Percentiles rank a stretch among this genome's conserved stretches.
These are phyloP conservation scores for Platalea minor DNA, from an alignment of 2,797 vertebrate species.

Conservation along the genomic window DNA sequence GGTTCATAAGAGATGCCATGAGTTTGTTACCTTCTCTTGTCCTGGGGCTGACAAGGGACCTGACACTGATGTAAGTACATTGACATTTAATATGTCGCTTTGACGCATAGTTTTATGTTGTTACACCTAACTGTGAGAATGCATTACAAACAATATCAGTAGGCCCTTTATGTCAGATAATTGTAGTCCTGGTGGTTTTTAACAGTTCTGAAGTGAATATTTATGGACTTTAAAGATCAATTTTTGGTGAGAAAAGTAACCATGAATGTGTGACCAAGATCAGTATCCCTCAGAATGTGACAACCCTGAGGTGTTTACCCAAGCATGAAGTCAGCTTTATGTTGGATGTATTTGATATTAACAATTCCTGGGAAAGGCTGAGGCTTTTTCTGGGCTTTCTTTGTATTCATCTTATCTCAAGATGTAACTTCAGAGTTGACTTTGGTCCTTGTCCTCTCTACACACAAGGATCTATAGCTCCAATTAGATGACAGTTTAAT, in stretches of 20 bases:
- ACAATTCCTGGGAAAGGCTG: neutral
- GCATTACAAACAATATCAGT: neutral
- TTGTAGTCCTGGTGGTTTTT: neutral
- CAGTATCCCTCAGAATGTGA: neutral
- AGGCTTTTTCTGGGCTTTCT: neutral
- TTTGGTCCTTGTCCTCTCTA: neutral
- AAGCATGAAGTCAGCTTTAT: neutral
- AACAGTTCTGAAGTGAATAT: neutral
- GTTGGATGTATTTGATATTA: neutral
- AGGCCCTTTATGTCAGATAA: neutral
- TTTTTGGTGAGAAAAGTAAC: neutral
- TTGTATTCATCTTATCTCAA: neutral
- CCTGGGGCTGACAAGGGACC: constrained; percentile 96
- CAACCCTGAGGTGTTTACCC: neutral
- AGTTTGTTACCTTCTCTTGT: constrained; percentile 94
- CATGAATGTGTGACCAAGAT: neutral
- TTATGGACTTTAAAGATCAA: neutral
- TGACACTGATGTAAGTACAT: constrained; percentile 92
- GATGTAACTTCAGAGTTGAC: neutral
- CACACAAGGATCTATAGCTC: neutral
- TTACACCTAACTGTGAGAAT: neutral
- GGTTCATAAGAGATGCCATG: constrained; percentile 98
- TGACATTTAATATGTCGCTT: neutral
- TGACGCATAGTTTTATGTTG: rapidly evolving
- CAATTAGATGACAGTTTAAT: neutral